These are phyloP conservation scores for Antheraea pernyi DNA, from an alignment of 1,140 invertebrate genomes.

Conservation along the genomic window DNA sequence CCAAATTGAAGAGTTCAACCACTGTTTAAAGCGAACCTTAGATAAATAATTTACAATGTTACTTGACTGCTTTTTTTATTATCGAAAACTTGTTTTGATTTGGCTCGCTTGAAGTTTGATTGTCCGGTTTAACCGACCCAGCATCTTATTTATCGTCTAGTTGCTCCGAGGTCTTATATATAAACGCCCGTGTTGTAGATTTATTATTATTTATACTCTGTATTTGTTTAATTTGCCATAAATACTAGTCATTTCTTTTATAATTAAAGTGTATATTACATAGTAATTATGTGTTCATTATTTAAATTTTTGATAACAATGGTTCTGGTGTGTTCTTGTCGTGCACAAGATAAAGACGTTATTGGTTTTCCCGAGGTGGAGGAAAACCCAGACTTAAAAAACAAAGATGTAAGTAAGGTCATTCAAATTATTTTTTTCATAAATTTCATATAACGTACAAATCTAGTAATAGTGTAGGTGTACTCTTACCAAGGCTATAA, in stretches of 20 bases:
- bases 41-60: background rate
- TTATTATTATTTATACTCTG: background rate
- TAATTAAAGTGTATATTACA: background rate
- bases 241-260: background rate
- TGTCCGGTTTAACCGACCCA: slow-evolving; percentile 12
- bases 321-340: slow-evolving; percentile 19
- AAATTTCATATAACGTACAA: background rate
- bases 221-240: background rate
- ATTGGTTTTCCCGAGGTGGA: slow-evolving; percentile 64
- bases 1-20: too few species aligned
- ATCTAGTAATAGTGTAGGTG: background rate
- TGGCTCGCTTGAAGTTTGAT: slow-evolving; percentile 27
- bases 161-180: slow-evolving; percentile 15
- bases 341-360: slow-evolving; percentile 33
- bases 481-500: background rate
- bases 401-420: slow-evolving; percentile 59
- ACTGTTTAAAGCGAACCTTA: background rate
- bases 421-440: background rate
- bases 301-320: slow-evolving; percentile 18
- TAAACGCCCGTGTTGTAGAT: slow-evolving; percentile 13
- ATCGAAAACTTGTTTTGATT: slow-evolving; percentile 40
- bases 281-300: slow-evolving; percentile 21
- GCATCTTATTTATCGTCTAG: slow-evolving; percentile 23
- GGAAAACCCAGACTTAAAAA: slow-evolving; percentile 47
- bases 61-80: slow-evolving; percentile 24